phyloP scores from a whole-genome alignment of 1,140 invertebrate species.

The Chironomus striatipennis region DNA sequence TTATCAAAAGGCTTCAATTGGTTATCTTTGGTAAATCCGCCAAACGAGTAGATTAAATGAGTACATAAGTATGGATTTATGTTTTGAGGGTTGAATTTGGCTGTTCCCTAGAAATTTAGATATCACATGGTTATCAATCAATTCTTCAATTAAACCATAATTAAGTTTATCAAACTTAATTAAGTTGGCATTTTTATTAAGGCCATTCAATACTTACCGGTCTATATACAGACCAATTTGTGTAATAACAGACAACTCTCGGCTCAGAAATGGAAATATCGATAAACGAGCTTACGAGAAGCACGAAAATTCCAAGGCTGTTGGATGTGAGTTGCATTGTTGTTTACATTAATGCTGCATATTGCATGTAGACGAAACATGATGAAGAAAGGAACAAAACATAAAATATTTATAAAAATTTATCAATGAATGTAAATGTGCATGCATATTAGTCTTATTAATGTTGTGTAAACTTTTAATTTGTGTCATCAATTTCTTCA shows the following conservation, averaged over 20 bases:
- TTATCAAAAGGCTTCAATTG: slow-evolving; percentile 86
- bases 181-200: background rate
- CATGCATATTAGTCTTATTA: background rate
- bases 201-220: slow-evolving; percentile 37
- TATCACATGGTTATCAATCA: background rate
- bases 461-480: too few relatives aligned
- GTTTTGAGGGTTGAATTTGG: slow-evolving; percentile 88
- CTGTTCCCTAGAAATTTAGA: slow-evolving; percentile 48
- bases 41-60: slow-evolving; percentile 91
- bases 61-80: slow-evolving; percentile 94
- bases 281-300: background rate
- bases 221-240: slow-evolving; percentile 88
- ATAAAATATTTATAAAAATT: background rate
- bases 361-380: background rate
- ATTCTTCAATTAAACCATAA: background rate
- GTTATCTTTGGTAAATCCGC: slow-evolving; percentile 84
- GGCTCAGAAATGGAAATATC: slow-evolving; percentile 42
- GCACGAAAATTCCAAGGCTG: background rate
- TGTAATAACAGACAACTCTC: slow-evolving; percentile 83
- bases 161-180: background rate
- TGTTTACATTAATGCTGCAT: background rate
- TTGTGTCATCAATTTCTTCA: too few relatives aligned
- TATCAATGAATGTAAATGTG: background rate
- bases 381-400: background rate
- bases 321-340: slow-evolving; percentile 2